Conservation (phyloP, 2,113 vertebrate genomes). For the Beaufortia kweichowensis region DNA sequence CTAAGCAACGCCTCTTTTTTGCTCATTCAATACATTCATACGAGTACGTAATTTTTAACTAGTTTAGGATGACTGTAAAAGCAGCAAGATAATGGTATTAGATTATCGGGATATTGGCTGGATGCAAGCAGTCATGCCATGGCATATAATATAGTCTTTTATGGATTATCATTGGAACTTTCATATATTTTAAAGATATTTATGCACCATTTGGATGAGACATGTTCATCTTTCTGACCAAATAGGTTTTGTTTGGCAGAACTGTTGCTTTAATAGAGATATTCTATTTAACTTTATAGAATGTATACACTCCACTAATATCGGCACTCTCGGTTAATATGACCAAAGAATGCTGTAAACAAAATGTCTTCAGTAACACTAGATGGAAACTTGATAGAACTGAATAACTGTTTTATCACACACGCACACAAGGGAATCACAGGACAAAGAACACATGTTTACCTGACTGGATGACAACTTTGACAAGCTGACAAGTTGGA, state of each 20-base stretch:
- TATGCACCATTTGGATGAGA: neutral
- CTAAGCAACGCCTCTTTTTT: constrained; percentile 42
- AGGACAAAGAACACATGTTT: no score
- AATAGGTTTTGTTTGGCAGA: neutral
- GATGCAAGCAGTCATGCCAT: neutral
- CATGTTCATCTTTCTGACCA: neutral
- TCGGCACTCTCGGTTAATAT: no score
- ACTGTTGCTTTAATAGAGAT: no score
- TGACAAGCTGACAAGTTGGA: no score
- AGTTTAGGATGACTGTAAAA: constrained; percentile 48
- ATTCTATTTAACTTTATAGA: no score
- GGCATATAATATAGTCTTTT: neutral
- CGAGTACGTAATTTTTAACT: constrained; percentile 56
- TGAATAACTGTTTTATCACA: no score
- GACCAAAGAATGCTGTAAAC: no score
- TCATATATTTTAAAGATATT: neutral
- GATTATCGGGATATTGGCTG: neutral
- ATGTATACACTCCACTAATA: no score
- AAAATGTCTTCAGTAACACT: no score
- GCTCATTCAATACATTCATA: constrained; percentile 62
- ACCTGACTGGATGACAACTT: no score
- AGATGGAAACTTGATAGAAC: no score
- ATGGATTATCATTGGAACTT: neutral
- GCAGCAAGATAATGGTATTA: constrained; percentile 43
- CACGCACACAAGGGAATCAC: no score